A percentile compares a stretch with the other conserved stretches of the same genome.
Evolutionary conservation across 2,113 vertebrate species (phyloP).

Genomic region (Gyps fulvus): DNA sequence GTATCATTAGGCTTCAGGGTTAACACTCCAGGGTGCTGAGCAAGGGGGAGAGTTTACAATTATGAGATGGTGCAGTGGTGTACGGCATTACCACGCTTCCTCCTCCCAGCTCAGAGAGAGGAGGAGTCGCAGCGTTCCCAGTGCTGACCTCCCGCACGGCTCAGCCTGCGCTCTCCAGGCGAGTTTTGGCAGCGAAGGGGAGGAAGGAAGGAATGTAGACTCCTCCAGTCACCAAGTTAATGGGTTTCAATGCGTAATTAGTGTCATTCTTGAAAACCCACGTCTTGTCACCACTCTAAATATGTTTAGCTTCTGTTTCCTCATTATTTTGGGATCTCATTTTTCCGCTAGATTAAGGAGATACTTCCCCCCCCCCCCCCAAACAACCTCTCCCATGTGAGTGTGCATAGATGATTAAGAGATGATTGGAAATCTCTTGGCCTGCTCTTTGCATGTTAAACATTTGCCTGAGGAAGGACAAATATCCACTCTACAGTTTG

Average conservation of each 20-base stretch:
- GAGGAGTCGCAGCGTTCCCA: background rate
- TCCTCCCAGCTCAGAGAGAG: background rate
- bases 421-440: slow-evolving; percentile 2
- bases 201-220: slow-evolving; percentile 52
- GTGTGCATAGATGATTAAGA: slow-evolving; percentile 9
- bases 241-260: slow-evolving; percentile 41
- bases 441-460: background rate
- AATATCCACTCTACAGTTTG: background rate
- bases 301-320: slow-evolving; percentile 53
- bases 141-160: rapidly evolving
- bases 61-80: background rate
- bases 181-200: background rate
- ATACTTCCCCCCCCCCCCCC: rapidly evolving
- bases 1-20: background rate
- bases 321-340: background rate
- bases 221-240: slow-evolving; percentile 36
- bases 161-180: background rate
- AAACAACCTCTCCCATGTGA: background rate
- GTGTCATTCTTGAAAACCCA: slow-evolving; percentile 27
- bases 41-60: rapidly evolving
- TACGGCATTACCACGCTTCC: rapidly evolving
- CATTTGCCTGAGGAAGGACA: slow-evolving; percentile 1
- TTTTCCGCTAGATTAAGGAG: background rate
- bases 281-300: slow-evolving; percentile 36
- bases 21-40: background rate